Conservation (phyloP, 2,113 vertebrate species). For the Marmota flaviventris region DNA sequence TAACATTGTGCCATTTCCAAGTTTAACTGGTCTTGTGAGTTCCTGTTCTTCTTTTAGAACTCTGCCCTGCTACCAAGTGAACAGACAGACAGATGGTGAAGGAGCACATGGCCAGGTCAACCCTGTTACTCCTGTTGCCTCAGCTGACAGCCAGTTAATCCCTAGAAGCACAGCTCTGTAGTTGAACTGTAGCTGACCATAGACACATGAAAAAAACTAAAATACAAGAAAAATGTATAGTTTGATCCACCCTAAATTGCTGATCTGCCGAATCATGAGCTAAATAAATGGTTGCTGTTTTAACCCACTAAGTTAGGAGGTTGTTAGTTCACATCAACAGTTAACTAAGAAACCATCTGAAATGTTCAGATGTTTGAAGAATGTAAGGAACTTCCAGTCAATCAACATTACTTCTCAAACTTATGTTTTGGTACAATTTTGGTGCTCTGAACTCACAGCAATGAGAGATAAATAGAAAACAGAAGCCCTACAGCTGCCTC, state of each 20-base stretch:
- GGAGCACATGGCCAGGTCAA: neutral
- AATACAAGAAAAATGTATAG: neutral
- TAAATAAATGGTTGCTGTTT: neutral
- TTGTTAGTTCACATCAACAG: neutral
- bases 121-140: neutral
- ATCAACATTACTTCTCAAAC: neutral
- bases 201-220: neutral
- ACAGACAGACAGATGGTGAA: neutral
- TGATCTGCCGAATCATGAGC: neutral
- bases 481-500: neutral
- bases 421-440: neutral
- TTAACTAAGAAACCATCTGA: slow-evolving; percentile 9
- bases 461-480: slow-evolving; percentile 34
- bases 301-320: neutral
- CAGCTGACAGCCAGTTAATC: neutral
- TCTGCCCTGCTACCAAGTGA: neutral
- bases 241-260: neutral
- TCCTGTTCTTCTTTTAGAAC: slow-evolving; percentile 32
- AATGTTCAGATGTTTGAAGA: slow-evolving; percentile 47
- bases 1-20: neutral
- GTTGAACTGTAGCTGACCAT: neutral
- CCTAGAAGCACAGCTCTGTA: neutral
- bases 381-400: neutral
- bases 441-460: neutral
- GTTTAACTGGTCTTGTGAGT: neutral